Conservation (phyloP, 1,140 invertebrate species). For the Drosophila hydei region DNA sequence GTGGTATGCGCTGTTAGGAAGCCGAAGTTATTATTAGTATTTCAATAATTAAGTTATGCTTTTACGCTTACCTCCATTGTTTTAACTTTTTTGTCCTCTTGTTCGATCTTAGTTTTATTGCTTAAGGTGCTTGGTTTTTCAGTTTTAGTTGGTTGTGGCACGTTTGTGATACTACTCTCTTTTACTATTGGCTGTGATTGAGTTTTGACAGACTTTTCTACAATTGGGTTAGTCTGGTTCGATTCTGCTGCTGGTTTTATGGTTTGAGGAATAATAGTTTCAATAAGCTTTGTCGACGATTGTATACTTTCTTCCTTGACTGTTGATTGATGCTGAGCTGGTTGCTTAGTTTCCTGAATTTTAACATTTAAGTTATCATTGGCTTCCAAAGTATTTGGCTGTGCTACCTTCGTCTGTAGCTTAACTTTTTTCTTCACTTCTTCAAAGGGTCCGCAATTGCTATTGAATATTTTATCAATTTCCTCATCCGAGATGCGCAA, state of each 20-base stretch:
- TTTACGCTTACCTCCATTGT: slow-evolving; percentile 21
- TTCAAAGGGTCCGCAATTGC: slow-evolving; percentile 69
- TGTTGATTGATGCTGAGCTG: background rate
- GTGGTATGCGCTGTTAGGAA: slow-evolving; percentile 53
- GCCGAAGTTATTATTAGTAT: background rate
- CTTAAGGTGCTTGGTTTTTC: background rate
- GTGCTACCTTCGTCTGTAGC: background rate
- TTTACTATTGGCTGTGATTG: background rate
- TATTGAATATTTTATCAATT: slow-evolving; percentile 81
- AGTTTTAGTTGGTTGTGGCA: background rate
- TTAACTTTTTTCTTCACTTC: slow-evolving; percentile 59
- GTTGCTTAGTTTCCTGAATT: slow-evolving; percentile 9
- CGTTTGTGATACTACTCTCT: background rate
- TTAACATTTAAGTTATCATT: slow-evolving; percentile 9
- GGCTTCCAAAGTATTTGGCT: background rate
- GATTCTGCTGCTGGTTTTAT: background rate
- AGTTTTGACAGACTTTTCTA: background rate
- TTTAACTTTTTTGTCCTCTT: background rate
- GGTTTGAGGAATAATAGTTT: background rate
- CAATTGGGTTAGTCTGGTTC: background rate
- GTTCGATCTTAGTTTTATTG: background rate
- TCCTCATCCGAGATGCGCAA: slow-evolving; percentile 79
- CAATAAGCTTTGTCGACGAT: slow-evolving; percentile 1
- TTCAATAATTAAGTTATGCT: background rate
- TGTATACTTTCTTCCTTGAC: background rate